phyloP scores from a whole-genome alignment of 2,113 vertebrate species.

The Hyaena hyaena region DNA sequence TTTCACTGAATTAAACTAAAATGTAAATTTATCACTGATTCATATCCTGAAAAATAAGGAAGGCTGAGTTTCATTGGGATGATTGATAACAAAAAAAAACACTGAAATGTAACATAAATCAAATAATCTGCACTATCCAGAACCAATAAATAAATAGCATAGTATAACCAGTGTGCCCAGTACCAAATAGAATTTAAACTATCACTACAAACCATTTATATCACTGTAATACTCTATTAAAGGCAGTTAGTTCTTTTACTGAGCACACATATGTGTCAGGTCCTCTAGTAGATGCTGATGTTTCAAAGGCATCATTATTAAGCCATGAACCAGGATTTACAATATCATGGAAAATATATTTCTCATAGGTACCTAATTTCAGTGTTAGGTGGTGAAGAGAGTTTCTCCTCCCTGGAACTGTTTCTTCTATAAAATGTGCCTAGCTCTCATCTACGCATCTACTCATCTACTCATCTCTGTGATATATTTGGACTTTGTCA shows the following conservation, averaged over 20 bases:
- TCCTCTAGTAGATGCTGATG: not conserved
- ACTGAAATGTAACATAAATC: not conserved
- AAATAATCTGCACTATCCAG: not conserved
- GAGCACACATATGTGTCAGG: not conserved
- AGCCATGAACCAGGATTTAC: not conserved
- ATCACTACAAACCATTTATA: not conserved
- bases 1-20: not conserved
- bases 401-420: not conserved
- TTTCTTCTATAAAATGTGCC: not conserved
- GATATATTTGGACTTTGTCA: not conserved
- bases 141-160: not conserved
- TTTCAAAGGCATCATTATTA: not conserved
- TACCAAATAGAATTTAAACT: not conserved
- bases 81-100: not conserved
- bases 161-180: not conserved
- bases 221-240: not conserved
- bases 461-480: too few species aligned
- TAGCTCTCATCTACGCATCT: too few species aligned
- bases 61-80: not conserved
- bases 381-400: not conserved
- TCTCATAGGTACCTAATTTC: not conserved
- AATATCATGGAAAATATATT: not conserved
- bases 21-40: not conserved
- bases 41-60: constrained; percentile 31
- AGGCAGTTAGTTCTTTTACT: not conserved